Conservation (phyloP, 1,140 invertebrate genomes). For the Ceratitis capitata region DNA sequence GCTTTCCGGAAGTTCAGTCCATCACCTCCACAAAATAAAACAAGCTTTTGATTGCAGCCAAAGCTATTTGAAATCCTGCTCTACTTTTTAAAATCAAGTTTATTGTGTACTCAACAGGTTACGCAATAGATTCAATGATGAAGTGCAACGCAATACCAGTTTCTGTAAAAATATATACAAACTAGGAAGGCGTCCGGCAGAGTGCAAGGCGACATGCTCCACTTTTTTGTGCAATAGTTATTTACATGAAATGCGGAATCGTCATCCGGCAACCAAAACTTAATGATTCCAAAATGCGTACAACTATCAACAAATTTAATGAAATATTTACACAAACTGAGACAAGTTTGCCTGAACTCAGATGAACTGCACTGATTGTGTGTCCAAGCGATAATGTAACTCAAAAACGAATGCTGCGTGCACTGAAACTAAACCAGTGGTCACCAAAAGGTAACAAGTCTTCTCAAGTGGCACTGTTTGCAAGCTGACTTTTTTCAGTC, state of each 20-base stretch:
- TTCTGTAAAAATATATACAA: neutral
- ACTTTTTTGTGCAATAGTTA: neutral
- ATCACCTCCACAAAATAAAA: too few relatives aligned
- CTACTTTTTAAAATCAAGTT: constrained; percentile 14
- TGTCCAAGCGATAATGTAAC: neutral
- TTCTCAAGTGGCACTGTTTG: neutral
- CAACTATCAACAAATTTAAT: neutral
- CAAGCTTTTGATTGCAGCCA: too few relatives aligned
- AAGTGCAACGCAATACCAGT: neutral
- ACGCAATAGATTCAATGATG: constrained; percentile 13
- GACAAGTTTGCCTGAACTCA: constrained; percentile 16
- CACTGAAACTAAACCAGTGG: too few relatives aligned
- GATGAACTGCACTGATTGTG: constrained; percentile 22
- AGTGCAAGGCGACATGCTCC: neutral
- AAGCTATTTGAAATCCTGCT: too few relatives aligned
- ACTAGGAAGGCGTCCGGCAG: neutral
- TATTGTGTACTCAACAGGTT: neutral
- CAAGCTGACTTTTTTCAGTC: too few relatives aligned
- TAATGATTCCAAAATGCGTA: neutral
- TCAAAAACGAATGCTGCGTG: neutral
- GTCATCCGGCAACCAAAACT: neutral
- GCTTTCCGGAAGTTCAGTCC: too few relatives aligned
- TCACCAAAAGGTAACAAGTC: too few relatives aligned
- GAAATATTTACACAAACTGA: constrained; percentile 22
- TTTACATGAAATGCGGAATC: neutral